These are phyloP conservation scores for Epinotia nisella DNA, from an alignment of 2,888 invertebrate species.

Conservation along the genomic window DNA sequence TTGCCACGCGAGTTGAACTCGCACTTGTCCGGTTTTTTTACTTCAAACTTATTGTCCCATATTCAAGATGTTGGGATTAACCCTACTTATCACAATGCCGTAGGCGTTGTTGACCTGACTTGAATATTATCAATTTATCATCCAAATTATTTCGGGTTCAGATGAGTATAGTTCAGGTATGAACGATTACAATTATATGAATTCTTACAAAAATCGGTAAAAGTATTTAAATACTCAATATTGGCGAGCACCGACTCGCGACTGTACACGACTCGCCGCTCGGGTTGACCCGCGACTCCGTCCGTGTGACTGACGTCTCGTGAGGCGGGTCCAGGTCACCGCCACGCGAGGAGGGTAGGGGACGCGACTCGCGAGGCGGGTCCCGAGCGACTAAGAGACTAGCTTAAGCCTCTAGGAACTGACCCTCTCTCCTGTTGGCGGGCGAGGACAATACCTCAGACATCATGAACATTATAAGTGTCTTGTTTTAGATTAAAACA, in stretches of 20 bases:
- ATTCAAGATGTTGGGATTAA: too few species aligned
- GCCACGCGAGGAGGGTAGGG: too few species aligned
- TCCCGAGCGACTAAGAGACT: background rate
- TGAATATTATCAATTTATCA: too few species aligned
- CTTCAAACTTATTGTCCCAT: too few species aligned
- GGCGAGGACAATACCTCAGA: background rate
- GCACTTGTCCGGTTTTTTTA: too few species aligned
- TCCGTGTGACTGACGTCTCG: slow-evolving; percentile 9
- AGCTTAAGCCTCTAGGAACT: background rate
- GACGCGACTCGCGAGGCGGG: too few species aligned
- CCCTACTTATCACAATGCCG: too few species aligned
- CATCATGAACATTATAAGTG: background rate
- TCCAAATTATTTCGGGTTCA: too few species aligned
- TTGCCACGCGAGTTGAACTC: too few species aligned
- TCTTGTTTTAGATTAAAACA: background rate
- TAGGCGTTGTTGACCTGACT: too few species aligned
- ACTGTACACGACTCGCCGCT: slow-evolving; percentile 17
- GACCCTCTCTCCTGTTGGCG: background rate
- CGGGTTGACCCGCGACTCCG: background rate
- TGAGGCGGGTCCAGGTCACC: background rate
- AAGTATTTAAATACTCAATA: slow-evolving; percentile 62
- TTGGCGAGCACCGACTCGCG: slow-evolving; percentile 33
- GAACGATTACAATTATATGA: slow-evolving; percentile 63
- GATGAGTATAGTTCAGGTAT: slow-evolving; percentile 83
- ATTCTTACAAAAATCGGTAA: slow-evolving; percentile 77